phyloP scores from a whole-genome alignment of 64 coral and sea anemone species.

The Montipora capricornis region DNA sequence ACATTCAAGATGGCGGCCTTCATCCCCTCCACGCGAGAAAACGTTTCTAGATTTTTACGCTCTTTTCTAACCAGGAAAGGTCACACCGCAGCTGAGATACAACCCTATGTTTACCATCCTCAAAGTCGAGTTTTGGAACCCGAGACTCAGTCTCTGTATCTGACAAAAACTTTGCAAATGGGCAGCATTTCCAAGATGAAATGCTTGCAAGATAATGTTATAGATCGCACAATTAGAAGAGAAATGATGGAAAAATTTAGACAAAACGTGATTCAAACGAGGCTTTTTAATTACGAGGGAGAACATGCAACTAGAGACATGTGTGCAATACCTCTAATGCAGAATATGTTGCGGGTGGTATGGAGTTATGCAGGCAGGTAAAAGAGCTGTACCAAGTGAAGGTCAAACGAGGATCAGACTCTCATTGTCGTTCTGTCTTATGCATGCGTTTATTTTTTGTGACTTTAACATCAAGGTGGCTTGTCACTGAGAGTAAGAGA shows the following conservation, averaged over 20 bases:
- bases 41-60: not conserved
- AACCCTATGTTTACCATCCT: constrained; percentile 82
- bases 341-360: constrained; percentile 85
- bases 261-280: constrained; percentile 77
- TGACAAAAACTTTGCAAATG: constrained; percentile 78
- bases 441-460: no score
- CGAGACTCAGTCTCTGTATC: constrained; percentile 77
- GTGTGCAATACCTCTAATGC: constrained; percentile 80
- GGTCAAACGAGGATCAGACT: no score
- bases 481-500: no score
- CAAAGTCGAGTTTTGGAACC: constrained; percentile 81
- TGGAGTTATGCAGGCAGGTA: constrained; percentile 80
- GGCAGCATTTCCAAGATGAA: constrained; percentile 24
- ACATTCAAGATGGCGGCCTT: constrained; percentile 23
- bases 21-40: not conserved
- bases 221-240: constrained; percentile 12
- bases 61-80: not conserved
- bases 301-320: constrained; percentile 82
- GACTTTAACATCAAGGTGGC: no score
- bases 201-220: constrained; percentile 21
- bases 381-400: not conserved
- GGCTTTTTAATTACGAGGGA: constrained; percentile 80
- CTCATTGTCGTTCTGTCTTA: no score
- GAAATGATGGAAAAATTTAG: constrained; percentile 82
- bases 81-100: not conserved